Percentiles rank a stretch among this genome's conserved stretches.
Conservation (phyloP, 2,113 vertebrate species). For the Atrichornis clamosus region DNA sequence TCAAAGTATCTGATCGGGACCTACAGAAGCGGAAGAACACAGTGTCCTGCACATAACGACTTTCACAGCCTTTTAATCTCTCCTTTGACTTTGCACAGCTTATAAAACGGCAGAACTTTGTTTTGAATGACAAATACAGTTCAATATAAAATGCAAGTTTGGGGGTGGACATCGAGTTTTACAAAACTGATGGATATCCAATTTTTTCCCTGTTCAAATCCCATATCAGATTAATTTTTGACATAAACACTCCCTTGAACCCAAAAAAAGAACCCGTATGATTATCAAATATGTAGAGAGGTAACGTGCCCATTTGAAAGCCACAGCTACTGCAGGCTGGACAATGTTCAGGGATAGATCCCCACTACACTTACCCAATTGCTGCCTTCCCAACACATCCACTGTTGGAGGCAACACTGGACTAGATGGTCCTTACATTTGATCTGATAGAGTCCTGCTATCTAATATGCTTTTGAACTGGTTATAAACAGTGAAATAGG, state of each 20-base stretch:
- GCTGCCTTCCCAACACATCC: background rate
- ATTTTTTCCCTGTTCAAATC: background rate
- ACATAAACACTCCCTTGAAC: background rate
- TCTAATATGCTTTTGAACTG: background rate
- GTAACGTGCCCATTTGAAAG: background rate
- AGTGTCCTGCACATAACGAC: background rate
- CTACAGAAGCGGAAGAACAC: background rate
- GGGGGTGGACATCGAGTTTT: background rate
- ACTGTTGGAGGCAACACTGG: background rate
- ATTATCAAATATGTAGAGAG: background rate
- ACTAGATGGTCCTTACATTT: background rate
- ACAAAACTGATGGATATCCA: background rate
- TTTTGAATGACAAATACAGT: background rate
- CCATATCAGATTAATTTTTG: background rate
- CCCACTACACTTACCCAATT: fast-evolving
- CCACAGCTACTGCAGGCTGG: background rate
- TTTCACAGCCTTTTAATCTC: background rate
- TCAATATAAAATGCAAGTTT: background rate
- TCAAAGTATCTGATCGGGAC: background rate
- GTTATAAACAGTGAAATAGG: background rate
- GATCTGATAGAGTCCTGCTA: background rate
- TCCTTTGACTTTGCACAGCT: background rate
- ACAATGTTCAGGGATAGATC: background rate
- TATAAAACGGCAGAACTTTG: background rate
- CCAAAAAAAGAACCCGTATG: background rate